phyloP scores from a whole-genome alignment of 2,888 invertebrate genomes.

The Ganaspis brasiliensis region DNA sequence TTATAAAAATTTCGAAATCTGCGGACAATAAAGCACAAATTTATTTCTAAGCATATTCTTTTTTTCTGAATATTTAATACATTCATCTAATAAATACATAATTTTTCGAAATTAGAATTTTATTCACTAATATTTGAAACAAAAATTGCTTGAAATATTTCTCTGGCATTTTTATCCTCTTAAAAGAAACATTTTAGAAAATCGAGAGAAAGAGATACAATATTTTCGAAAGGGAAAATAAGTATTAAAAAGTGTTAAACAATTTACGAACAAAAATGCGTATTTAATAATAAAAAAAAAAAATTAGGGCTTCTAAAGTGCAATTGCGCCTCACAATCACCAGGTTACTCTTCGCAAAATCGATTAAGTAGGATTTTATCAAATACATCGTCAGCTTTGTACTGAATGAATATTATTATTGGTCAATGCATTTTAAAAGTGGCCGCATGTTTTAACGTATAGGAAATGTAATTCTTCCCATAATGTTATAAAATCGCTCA shows the following conservation, averaged over 20 bases:
- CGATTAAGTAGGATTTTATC: conserved; percentile 14
- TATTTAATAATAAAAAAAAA: not conserved
- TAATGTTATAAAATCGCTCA: conserved; percentile 27
- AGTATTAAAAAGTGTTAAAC: no score
- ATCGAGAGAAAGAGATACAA: not conserved
- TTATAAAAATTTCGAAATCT: not conserved
- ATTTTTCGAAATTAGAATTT: not conserved
- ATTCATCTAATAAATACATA: not conserved
- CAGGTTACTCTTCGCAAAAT: conserved; percentile 51
- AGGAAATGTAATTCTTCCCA: not conserved
- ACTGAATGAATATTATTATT: conserved; percentile 1
- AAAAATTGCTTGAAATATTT: conserved; percentile 6
- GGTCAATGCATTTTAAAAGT: not conserved
- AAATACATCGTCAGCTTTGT: conserved; percentile 6
- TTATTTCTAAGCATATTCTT: not conserved
- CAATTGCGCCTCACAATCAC: conserved; percentile 66
- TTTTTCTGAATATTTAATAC: not conserved
- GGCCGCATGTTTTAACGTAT: not conserved
- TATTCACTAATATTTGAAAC: not conserved
- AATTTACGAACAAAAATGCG: not conserved
- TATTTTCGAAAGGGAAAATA: not conserved
- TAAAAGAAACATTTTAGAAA: not conserved
- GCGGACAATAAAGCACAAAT: conserved; percentile 15
- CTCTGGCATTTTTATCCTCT: conserved; percentile 12
- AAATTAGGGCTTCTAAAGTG: conserved; percentile 52